Conservation (phyloP, 2,797 vertebrate genomes). For the Catharus ustulatus region DNA sequence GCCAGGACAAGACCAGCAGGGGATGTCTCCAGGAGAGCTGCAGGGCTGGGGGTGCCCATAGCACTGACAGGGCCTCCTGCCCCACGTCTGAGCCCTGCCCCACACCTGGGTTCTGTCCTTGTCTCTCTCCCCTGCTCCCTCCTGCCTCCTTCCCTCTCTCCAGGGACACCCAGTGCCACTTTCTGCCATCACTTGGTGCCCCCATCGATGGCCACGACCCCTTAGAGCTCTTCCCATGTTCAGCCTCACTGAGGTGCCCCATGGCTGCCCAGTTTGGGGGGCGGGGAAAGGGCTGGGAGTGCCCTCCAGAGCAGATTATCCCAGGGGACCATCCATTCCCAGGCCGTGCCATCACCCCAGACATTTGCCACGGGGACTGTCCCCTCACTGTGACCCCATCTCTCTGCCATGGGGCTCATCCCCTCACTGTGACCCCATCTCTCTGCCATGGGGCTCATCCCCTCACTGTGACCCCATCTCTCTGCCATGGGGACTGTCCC, state of each 20-base stretch:
- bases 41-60: fast-evolving
- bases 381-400: not conserved
- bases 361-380: not conserved
- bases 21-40: fast-evolving
- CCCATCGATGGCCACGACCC: fast-evolving
- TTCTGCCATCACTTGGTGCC: not conserved
- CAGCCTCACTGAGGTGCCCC: not conserved
- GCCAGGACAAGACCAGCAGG: not conserved
- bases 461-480: not conserved
- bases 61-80: not conserved
- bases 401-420: not conserved
- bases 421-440: not conserved
- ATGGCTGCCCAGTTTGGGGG: not conserved
- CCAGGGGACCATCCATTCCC: fast-evolving
- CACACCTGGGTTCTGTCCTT: not conserved
- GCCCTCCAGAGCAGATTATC: not conserved
- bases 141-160: not conserved
- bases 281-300: not conserved
- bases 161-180: fast-evolving
- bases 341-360: not conserved
- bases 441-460: not conserved
- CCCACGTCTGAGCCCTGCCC: fast-evolving
- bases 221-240: not conserved
- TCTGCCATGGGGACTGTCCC: no score
- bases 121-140: not conserved